Conservation (phyloP, 2,113 vertebrate species). For the Ibidorhyncha struthersii region DNA sequence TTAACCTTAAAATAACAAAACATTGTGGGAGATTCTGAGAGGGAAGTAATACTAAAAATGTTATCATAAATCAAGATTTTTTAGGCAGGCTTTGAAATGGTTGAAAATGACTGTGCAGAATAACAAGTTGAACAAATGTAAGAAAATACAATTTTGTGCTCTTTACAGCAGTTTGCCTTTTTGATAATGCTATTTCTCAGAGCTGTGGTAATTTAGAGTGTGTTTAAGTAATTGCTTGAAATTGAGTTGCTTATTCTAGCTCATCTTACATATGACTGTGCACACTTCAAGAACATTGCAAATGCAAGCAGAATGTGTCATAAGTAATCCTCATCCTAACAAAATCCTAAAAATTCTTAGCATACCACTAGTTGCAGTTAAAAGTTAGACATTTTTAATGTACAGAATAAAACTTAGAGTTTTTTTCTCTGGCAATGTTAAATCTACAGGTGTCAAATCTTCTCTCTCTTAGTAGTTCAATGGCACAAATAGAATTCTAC, state of each 20-base stretch:
- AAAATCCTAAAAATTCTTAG: background rate
- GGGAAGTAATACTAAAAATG: background rate
- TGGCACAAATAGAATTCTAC: conserved; percentile 23
- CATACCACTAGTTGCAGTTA: background rate
- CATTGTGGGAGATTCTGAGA: background rate
- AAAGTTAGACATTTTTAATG: background rate
- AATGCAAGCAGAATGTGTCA: background rate
- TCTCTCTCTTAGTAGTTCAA: conserved; percentile 14
- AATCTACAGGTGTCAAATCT: conserved; percentile 29
- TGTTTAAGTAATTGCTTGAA: background rate
- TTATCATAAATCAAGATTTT: background rate
- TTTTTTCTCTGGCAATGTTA: background rate
- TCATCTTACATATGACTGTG: background rate
- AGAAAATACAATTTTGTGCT: background rate
- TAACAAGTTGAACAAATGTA: background rate
- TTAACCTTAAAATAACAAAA: background rate
- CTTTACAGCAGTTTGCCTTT: background rate
- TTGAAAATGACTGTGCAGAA: background rate
- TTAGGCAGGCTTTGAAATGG: background rate
- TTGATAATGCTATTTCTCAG: background rate
- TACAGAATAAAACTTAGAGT: background rate
- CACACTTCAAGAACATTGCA: background rate
- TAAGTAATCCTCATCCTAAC: background rate
- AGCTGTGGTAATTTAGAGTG: background rate
- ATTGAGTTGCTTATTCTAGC: background rate